Conservation (phyloP, 1,140 invertebrate species). For the Anthonomus grandis region DNA sequence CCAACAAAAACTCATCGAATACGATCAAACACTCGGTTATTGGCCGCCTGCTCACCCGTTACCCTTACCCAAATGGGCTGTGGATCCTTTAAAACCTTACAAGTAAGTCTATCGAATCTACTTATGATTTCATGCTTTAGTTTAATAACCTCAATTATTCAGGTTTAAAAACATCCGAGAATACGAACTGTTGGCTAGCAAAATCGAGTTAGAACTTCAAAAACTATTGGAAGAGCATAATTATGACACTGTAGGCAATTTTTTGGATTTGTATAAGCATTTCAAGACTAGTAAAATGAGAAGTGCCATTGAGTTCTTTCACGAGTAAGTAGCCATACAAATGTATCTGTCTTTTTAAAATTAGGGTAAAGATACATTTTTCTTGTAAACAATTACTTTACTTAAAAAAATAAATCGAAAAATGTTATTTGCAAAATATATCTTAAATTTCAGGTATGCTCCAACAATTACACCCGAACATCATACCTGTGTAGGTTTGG, state of each 20-base stretch:
- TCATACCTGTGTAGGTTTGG: slow-evolving; percentile 85
- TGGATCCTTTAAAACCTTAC: slow-evolving; percentile 50
- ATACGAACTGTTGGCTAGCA: slow-evolving; percentile 75
- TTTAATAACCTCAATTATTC: neutral
- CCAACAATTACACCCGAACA: slow-evolving; percentile 73
- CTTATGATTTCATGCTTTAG: too few relatives aligned
- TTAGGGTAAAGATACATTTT: neutral
- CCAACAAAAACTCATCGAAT: slow-evolving; percentile 42
- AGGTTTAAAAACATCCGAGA: slow-evolving; percentile 56
- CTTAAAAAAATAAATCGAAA: neutral
- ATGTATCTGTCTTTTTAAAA: neutral
- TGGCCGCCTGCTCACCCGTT: slow-evolving; percentile 63
- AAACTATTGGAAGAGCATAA: slow-evolving; percentile 72
- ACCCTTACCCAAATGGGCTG: slow-evolving; percentile 65
- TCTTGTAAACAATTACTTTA: neutral
- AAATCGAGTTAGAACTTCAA: slow-evolving; percentile 72
- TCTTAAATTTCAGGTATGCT: slow-evolving; percentile 47
- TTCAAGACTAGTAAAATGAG: slow-evolving; percentile 61
- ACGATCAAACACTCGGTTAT: slow-evolving; percentile 51
- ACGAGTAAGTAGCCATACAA: slow-evolving; percentile 45
- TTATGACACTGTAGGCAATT: slow-evolving; percentile 85
- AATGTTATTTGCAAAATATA: neutral
- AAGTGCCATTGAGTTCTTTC: slow-evolving; percentile 65
- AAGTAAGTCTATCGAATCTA: slow-evolving; percentile 32
- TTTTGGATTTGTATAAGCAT: slow-evolving; percentile 73